Percentiles rank a stretch among this genome's conserved stretches.
Evolutionary conservation across 2,797 vertebrate species (phyloP).

Genomic region (Myotis findleyi): DNA sequence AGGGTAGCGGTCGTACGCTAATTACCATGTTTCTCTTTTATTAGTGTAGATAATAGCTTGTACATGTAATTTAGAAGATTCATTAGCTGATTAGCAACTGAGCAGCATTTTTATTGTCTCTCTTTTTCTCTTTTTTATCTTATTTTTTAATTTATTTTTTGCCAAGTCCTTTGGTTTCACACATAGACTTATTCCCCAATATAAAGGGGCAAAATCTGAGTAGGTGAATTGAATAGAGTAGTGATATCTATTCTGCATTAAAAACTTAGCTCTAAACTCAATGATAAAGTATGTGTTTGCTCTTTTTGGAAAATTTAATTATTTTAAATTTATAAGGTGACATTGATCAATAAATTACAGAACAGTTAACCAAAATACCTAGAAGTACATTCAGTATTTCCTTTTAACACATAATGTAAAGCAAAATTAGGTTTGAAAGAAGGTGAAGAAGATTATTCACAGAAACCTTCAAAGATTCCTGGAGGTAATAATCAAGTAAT

Average conservation of each 20-base stretch:
- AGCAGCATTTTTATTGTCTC: neutral
- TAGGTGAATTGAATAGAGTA: neutral
- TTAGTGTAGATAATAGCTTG: neutral
- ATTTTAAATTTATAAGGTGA: neutral
- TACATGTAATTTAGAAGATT: neutral
- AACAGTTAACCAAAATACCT: neutral
- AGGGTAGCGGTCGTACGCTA: no score
- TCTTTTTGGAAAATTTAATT: constrained; percentile 1
- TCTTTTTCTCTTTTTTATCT: neutral
- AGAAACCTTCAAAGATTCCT: constrained; percentile 17
- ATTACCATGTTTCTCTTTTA: no score
- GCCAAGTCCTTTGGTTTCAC: neutral
- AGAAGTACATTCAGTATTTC: neutral
- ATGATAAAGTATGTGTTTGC: neutral
- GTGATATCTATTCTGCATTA: neutral
- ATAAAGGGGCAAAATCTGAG: neutral
- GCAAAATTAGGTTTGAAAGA: constrained; percentile 14
- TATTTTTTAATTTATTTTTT: neutral
- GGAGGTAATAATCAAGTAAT: constrained; percentile 16
- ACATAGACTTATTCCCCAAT: neutral
- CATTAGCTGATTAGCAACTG: neutral
- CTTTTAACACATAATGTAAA: constrained; percentile 26
- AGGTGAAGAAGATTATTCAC: neutral
- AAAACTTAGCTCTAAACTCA: constrained; percentile 24
- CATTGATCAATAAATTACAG: neutral